Evolutionary conservation across 2,113 vertebrate genomes (phyloP), one percentile per base, ranked within the genome.

Genomic region (Alces alces): DNA sequence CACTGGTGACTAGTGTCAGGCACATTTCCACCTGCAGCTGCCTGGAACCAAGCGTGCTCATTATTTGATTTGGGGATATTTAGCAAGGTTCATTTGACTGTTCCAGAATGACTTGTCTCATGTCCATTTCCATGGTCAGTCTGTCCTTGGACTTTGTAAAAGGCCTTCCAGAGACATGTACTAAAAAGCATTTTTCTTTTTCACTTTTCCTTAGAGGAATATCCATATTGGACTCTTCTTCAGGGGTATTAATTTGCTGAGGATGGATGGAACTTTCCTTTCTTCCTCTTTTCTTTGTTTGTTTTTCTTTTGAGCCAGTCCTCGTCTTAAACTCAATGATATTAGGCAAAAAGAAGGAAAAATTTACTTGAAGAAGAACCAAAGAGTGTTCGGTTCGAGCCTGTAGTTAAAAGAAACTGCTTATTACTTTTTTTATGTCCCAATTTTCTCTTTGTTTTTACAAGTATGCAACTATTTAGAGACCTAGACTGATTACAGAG

Each of bases 21-120:
- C 39, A 89, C 61, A 86, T 76, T 97, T 97, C 91, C 27, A 97
- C 79, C 86, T 96, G 92, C 73, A 96, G 73, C 36, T 86, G 23
- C 39, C 33, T 95, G 45, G 61, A 96, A 93, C 78, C 45, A 64
- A 91, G n/a, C 12, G 23, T 43, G 52, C 52, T 94, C 92, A 16
- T 95, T 92, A 93, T 97, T 95, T 91, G 79, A 94, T 89, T 97
- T 95, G 64, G 78, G 61, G 78, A 73, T 91, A 83, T 95, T 97
- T 95, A 84, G 55, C 90, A 78, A 96, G 66, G 78, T 79, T 83
- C 36, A 83, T 39, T 92, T 83, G 61, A 89, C 89, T 92, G 86
- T 94, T 97, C 66, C 95, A 95, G 83, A 94, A 96, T 83, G 64
- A 33, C 47, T 97, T 86, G 83, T 91, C 36, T 58, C 96, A 8